phyloP scores from a whole-genome alignment of 2,113 vertebrate genomes.

The Pseudorectes ferrugineus region DNA sequence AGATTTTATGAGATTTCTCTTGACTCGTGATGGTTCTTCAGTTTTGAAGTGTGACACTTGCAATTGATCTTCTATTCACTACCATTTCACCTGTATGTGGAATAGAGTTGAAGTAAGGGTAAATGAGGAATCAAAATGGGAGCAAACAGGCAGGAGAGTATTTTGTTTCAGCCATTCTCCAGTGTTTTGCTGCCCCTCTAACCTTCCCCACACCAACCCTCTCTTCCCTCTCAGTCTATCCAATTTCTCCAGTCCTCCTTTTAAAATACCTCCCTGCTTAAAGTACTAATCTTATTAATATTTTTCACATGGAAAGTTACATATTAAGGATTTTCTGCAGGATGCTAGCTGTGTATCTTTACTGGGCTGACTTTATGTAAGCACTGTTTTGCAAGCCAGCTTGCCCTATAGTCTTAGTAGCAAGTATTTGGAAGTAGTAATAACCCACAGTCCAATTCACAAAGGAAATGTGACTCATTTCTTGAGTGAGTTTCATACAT shows the following conservation, averaged over 20 bases:
- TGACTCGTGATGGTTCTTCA: background rate
- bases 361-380: background rate
- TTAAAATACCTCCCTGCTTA: background rate
- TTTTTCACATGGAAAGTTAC: background rate
- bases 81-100: background rate
- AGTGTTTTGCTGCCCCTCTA: background rate
- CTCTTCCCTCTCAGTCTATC: background rate
- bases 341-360: background rate
- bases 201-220: background rate
- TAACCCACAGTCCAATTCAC: background rate
- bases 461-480: background rate
- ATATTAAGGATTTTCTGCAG: background rate
- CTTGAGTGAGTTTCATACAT: background rate
- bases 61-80: background rate
- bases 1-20: constrained; percentile 8
- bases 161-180: background rate
- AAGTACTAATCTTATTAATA: background rate
- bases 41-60: background rate
- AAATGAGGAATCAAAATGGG: background rate
- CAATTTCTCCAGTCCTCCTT: background rate
- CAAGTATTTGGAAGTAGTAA: background rate
- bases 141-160: background rate
- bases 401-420: background rate
- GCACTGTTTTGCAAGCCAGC: background rate
- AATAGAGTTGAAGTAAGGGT: background rate